phyloP scores from a whole-genome alignment of 2,888 invertebrate species.

The Mycogona germanica region DNA sequence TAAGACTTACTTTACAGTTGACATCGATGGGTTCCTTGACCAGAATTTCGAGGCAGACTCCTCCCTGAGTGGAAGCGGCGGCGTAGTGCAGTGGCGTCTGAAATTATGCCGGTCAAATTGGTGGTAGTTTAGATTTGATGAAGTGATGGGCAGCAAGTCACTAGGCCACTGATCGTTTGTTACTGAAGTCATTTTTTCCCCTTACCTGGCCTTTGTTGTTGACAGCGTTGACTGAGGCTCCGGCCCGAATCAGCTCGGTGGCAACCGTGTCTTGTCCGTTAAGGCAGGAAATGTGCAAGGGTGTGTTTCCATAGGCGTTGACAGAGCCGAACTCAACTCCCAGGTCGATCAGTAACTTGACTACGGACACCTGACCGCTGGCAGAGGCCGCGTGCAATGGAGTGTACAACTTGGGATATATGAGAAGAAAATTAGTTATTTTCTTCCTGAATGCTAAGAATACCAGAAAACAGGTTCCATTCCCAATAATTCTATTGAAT shows the following conservation, averaged over 20 bases:
- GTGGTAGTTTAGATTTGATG: background rate
- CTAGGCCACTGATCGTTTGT: too few species aligned
- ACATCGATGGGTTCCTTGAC: constrained; percentile 42
- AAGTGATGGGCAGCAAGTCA: too few species aligned
- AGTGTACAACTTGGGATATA: constrained; percentile 46
- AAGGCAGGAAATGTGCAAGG: constrained; percentile 47
- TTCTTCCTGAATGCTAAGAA: too few species aligned
- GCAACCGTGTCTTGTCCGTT: constrained; percentile 46
- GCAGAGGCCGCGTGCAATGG: constrained; percentile 50
- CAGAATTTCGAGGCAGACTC: constrained; percentile 45
- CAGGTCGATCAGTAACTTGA: constrained; percentile 39
- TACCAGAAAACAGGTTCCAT: too few species aligned
- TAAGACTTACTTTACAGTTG: constrained; percentile 39
- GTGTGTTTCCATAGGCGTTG: constrained; percentile 46
- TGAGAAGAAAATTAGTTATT: too few species aligned
- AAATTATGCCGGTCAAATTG: constrained; percentile 22
- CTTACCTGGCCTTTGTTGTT: constrained; percentile 43
- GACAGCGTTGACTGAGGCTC: constrained; percentile 41
- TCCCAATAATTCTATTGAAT: too few species aligned
- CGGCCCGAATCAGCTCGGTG: constrained; percentile 40
- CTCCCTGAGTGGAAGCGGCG: constrained; percentile 46
- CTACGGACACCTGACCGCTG: constrained; percentile 40
- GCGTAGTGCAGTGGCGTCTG: constrained; percentile 49
- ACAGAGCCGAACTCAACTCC: constrained; percentile 46
- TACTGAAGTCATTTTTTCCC: background rate